These are phyloP conservation scores for Melipona bicolor DNA, from an alignment of 2,888 invertebrate genomes.

Conservation along the genomic window DNA sequence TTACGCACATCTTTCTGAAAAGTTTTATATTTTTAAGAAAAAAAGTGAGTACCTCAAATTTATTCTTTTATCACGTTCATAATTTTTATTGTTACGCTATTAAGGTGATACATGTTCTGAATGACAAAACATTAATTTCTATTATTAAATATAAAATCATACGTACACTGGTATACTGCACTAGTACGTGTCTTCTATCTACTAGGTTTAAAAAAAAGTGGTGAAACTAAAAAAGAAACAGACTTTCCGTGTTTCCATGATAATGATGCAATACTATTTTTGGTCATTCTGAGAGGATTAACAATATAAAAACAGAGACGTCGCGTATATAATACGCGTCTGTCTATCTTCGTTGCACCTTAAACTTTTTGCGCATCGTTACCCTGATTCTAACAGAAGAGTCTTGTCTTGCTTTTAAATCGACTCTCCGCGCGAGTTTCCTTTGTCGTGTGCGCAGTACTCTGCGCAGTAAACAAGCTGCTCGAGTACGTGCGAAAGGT, in stretches of 20 bases:
- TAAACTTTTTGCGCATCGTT: constrained; percentile 49
- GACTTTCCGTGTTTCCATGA: not conserved
- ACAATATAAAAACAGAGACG: constrained; percentile 5
- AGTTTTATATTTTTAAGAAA: not conserved
- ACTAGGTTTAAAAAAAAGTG: no score
- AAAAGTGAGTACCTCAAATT: not conserved
- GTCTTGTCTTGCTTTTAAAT: constrained; percentile 52
- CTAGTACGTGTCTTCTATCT: no score
- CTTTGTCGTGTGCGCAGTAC: constrained; percentile 50
- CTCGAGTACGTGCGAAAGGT: not conserved
- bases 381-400: constrained; percentile 31
- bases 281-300: not conserved
- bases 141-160: no score
- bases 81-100: not conserved
- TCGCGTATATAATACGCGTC: not conserved
- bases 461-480: constrained; percentile 51
- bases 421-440: constrained; percentile 47
- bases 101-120: constrained; percentile 24
- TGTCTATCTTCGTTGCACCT: constrained; percentile 24
- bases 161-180: no score
- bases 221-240: not conserved
- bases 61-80: no score
- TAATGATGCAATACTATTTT: constrained; percentile 28
- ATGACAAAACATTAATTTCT: not conserved
- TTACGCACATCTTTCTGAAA: no score